phyloP scores from a whole-genome alignment of 2,113 vertebrate genomes.

The Chiloscyllium plagiosum region DNA sequence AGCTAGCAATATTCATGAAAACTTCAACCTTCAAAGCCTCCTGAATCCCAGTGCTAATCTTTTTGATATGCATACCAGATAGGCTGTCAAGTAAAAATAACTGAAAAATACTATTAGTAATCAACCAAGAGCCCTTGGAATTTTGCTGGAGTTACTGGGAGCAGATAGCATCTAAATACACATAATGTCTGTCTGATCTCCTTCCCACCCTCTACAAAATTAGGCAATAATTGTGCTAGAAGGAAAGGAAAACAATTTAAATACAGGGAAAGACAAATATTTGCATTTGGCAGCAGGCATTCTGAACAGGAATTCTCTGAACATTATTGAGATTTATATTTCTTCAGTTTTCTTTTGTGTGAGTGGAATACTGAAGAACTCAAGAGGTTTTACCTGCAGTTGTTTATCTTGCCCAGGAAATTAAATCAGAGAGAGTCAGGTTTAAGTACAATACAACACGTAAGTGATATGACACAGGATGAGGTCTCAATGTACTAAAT shows the following conservation, averaged over 20 bases:
- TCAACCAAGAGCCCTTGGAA: background rate
- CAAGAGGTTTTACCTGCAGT: background rate
- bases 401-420: background rate
- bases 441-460: background rate
- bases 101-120: background rate
- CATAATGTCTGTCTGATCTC: background rate
- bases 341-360: conserved; percentile 2
- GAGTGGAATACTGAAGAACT: background rate
- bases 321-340: background rate
- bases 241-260: background rate
- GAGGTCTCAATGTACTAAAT: conserved; percentile 13
- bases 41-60: background rate
- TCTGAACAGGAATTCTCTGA: background rate
- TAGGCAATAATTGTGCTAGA: background rate
- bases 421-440: conserved; percentile 2
- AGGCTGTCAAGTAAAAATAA: background rate
- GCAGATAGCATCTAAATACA: background rate
- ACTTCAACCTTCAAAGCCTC: background rate
- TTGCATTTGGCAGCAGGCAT: background rate
- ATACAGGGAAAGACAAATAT: background rate
- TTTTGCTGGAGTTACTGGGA: background rate
- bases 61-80: background rate
- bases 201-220: background rate
- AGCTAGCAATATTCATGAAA: background rate
- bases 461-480: conserved; percentile 5